Evolutionary conservation across 2,888 invertebrate genomes (phyloP).

Genomic region (Dolichomitus sp.): DNA sequence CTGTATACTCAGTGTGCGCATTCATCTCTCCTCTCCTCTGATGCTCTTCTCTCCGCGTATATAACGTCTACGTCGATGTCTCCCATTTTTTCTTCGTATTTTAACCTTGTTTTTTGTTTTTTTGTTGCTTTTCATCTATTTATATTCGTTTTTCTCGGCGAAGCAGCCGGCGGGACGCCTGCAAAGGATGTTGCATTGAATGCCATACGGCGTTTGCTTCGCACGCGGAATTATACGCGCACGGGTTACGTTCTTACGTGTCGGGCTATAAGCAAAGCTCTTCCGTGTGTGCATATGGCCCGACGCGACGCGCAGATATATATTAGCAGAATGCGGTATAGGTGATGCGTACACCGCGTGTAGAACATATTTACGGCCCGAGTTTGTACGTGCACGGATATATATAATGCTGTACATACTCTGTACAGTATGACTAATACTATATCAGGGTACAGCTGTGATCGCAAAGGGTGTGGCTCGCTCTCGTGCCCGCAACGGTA

Average conservation of each 20-base stretch:
- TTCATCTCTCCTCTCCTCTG: conserved; percentile 14
- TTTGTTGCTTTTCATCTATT: background rate
- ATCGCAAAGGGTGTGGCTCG: conserved; percentile 74
- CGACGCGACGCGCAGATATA: conserved; percentile 60
- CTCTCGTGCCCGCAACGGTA: conserved; percentile 81
- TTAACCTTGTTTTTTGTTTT: background rate
- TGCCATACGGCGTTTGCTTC: conserved; percentile 50
- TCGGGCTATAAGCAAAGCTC: conserved; percentile 48
- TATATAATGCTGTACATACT: background rate
- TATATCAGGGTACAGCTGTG: conserved; percentile 67
- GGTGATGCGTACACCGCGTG: conserved; percentile 59
- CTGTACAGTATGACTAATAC: conserved; percentile 33
- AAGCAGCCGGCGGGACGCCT: conserved; percentile 65
- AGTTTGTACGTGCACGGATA: conserved; percentile 2
- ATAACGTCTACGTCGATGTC: conserved; percentile 13
- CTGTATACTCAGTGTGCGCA: conserved; percentile 2
- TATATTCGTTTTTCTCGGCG: conserved; percentile 9
- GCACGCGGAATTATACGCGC: conserved; percentile 61
- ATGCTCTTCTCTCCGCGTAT: conserved; percentile 17
- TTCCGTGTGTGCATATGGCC: conserved; percentile 68
- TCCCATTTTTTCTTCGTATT: conserved; percentile 8
- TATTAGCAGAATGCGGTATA: conserved; percentile 42
- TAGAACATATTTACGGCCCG: conserved; percentile 47
- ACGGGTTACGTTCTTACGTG: conserved; percentile 58
- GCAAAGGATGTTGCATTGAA: conserved; percentile 61